Conservation (phyloP, 2,113 vertebrate species). For the Progne subis region DNA sequence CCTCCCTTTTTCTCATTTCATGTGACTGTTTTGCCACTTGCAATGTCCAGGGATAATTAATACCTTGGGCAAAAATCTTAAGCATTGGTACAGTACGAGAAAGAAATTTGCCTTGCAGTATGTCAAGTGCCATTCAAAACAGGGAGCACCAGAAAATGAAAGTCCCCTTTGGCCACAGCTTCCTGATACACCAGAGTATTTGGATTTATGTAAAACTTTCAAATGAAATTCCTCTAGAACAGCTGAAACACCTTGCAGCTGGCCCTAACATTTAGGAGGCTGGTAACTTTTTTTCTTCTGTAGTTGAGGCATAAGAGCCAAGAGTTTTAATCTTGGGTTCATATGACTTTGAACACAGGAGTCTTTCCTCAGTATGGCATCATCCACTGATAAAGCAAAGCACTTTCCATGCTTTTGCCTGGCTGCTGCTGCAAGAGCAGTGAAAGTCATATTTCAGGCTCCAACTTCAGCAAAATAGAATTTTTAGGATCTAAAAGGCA, state of each 20-base stretch:
- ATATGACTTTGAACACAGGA: neutral
- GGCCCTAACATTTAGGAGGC: neutral
- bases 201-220: neutral
- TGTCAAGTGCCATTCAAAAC: neutral
- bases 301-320: neutral
- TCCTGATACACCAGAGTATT: neutral
- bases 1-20: neutral
- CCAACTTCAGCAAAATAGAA: neutral
- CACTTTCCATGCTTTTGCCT: neutral
- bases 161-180: neutral
- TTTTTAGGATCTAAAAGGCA: neutral
- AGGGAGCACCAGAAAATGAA: neutral
- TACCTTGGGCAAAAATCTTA: neutral
- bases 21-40: neutral
- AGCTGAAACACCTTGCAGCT: neutral
- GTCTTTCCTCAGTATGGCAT: neutral
- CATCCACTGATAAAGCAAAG: neutral
- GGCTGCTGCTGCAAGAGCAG: neutral
- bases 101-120: neutral
- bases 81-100: neutral
- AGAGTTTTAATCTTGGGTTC: neutral
- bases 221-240: neutral
- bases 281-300: neutral
- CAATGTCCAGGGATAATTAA: neutral
- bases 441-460: neutral